Evolutionary conservation across 2,888 invertebrate species (phyloP), one percentile per base, ranked within the genome.

Genomic region (Drosophila lutescens): DNA sequence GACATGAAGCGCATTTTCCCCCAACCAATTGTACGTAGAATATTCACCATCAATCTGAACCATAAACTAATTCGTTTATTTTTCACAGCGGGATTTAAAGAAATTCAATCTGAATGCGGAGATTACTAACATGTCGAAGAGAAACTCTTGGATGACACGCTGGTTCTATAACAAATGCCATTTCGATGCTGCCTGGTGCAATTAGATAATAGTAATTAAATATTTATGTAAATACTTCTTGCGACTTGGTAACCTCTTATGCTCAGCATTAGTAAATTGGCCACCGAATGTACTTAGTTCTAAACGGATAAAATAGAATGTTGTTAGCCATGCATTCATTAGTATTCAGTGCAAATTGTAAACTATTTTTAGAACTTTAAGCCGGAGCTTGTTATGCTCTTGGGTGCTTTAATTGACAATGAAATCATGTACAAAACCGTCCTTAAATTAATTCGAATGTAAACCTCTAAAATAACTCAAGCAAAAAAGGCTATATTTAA

Each of bases 151-250:
- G 71, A 95, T 97, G 90, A 93, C 95, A 54, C 92, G 95, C 69
- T 99, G 98, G 98, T 98, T 96, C 91, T 94, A 96, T 91, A 97
- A 96, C 53, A 98, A 98, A 93, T 99, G 98, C 90, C 93, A 95
- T 76, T 92, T 94, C 69, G 97, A 98, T 88, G 78, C 91, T 4
- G 93, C 94, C 34, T 98, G 98, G 97, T 98, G 98, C 49, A 58
- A 74, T 23, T 79, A 54, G n/a, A 7, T 62, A 62, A 41, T 23
- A 17, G 12, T 36, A 23, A 32, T 43, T 10, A 0, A 20, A 26
- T 41, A 34, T 30, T 34, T 47, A 34, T 46, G 23, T 62, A 38
- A 32, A 63, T 58, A 55, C 15, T 15, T 23, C 10, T 32, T 17
- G 40, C 15, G 8, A 53, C 53, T 20, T n/a, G 13, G 38, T 41